Percentiles rank a stretch among this genome's conserved stretches.
phyloP scores from a whole-genome alignment of 1,140 invertebrate species.

The Listronotus oregonensis region DNA sequence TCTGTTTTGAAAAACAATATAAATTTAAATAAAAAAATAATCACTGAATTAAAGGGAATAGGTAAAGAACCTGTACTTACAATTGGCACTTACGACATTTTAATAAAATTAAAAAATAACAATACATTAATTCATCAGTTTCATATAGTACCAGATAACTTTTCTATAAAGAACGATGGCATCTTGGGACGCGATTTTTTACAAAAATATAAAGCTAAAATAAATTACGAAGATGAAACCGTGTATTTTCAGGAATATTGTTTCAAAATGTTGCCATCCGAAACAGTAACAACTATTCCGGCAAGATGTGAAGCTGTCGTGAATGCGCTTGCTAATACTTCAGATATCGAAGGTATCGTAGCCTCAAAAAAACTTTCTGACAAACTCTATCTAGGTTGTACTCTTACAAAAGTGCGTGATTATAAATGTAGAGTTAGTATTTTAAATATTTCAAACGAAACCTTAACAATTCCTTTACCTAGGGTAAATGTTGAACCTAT shows the following conservation, averaged over 20 bases:
- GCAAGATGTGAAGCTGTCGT: not conserved
- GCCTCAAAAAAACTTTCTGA: not conserved
- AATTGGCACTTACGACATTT: not conserved
- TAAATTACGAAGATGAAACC: slow-evolving; percentile 1
- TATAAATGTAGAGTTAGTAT: slow-evolving; percentile 1
- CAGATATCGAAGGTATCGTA: not conserved
- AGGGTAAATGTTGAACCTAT: too few relatives aligned
- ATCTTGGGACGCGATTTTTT: slow-evolving; percentile 3
- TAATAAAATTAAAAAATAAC: slow-evolving; percentile 1
- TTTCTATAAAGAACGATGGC: not conserved
- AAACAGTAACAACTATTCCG: not conserved
- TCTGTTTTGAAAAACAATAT: not conserved
- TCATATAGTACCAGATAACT: not conserved
- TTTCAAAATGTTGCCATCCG: slow-evolving; percentile 1
- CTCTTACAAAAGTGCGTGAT: not conserved
- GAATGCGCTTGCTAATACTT: not conserved
- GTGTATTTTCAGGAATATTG: not conserved
- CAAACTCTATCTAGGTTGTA: not conserved
- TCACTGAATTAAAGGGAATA: too few relatives aligned
- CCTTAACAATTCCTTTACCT: not conserved
- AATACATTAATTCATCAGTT: not conserved
- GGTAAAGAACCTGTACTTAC: not conserved
- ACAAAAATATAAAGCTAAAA: slow-evolving; percentile 8
- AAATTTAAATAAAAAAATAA: not conserved
- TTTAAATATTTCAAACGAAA: not conserved